These are phyloP conservation scores for Phrynocephalus vlangalii DNA, from an alignment of 2,797 vertebrate genomes.

Conservation along the genomic window DNA sequence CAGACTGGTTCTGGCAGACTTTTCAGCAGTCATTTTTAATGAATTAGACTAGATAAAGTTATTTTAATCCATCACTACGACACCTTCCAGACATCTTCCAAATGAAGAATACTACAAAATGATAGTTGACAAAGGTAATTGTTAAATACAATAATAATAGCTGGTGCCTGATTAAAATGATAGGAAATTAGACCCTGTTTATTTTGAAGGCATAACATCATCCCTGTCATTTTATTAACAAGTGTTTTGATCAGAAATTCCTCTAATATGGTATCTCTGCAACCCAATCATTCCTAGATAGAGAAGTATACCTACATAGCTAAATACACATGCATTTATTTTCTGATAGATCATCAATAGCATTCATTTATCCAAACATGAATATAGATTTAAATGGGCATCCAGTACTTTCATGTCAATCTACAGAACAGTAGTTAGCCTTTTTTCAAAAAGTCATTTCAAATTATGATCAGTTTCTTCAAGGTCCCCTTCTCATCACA, in stretches of 20 bases:
- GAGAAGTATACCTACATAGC: too few relatives aligned
- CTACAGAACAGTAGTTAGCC: too few relatives aligned
- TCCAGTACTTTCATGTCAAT: too few relatives aligned
- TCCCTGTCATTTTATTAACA: background rate
- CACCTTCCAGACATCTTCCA: background rate
- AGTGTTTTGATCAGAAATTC: conserved; percentile 19
- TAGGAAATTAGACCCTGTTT: conserved; percentile 40
- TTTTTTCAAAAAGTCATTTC: too few relatives aligned
- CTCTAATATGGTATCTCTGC: background rate
- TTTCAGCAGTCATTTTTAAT: background rate
- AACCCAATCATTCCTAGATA: background rate
- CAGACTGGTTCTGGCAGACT: background rate
- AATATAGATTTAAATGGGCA: background rate
- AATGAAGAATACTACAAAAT: background rate
- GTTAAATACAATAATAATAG: background rate
- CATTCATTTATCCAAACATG: background rate
- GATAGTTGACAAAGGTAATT: conserved; percentile 26
- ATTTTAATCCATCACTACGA: background rate
- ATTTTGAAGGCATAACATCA: background rate
- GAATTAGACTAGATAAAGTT: background rate
- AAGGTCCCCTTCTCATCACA: too few relatives aligned
- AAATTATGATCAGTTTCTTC: too few relatives aligned
- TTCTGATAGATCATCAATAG: background rate
- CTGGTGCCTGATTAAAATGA: background rate
- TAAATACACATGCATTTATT: background rate